Conservation (phyloP, 2,797 vertebrate species). For the Geotrypetes seraphini region DNA sequence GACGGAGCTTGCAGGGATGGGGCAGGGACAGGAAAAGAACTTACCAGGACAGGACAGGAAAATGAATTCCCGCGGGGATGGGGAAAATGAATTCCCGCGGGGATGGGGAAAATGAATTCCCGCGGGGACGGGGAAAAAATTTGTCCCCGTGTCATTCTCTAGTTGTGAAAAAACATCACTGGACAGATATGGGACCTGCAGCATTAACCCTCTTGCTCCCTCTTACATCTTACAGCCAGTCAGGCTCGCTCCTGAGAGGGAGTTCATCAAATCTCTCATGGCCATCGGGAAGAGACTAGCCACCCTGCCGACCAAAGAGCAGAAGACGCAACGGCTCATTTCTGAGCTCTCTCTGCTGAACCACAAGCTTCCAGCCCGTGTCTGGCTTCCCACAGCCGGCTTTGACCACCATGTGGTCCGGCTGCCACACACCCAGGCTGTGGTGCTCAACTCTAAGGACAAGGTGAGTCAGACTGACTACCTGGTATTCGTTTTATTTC, state of each 20-base stretch:
- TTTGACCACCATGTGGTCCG: slow-evolving; percentile 86
- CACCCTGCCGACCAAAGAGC: slow-evolving; percentile 88
- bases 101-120: too few species aligned
- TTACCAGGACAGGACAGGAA: too few species aligned
- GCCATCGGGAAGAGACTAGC: slow-evolving; percentile 88
- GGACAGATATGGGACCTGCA: too few species aligned
- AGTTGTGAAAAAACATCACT: too few species aligned
- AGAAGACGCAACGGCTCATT: slow-evolving; percentile 87
- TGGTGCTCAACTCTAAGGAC: slow-evolving; percentile 93
- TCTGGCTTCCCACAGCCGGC: slow-evolving; percentile 84
- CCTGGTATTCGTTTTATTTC: too few species aligned
- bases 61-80: too few species aligned
- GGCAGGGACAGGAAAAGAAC: too few species aligned
- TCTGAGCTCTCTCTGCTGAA: slow-evolving; percentile 90
- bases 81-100: too few species aligned
- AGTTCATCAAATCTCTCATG: slow-evolving; percentile 91
- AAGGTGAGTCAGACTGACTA: slow-evolving; percentile 75
- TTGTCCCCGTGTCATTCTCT: too few species aligned
- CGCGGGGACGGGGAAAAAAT: too few species aligned
- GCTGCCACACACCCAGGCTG: slow-evolving; percentile 84
- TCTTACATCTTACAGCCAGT: slow-evolving; percentile 54
- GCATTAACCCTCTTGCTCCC: too few species aligned
- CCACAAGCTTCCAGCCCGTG: slow-evolving; percentile 85
- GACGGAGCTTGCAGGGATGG: too few species aligned
- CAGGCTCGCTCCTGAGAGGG: slow-evolving; percentile 81